Conservation (phyloP, 2,797 vertebrate genomes). For the Siniperca undulata region DNA sequence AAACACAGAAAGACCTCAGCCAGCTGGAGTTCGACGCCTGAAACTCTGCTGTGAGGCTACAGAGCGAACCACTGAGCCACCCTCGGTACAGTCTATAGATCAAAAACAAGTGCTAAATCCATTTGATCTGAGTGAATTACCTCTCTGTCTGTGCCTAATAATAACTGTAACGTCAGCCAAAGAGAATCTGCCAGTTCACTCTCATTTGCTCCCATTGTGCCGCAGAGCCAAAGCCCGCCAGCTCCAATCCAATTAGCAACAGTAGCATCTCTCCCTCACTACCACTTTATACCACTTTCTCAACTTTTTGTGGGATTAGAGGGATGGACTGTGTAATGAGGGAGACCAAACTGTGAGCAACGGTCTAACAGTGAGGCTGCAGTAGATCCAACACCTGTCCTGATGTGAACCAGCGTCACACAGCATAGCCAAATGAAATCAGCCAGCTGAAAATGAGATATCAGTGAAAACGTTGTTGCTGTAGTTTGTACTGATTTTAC, state of each 20-base stretch:
- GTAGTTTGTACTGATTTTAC: background rate
- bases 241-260: slow-evolving; percentile 73
- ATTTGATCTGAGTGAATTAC: slow-evolving; percentile 64
- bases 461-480: background rate
- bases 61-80: background rate
- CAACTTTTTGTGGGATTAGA: slow-evolving; percentile 73
- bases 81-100: slow-evolving; percentile 30
- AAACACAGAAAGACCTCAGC: background rate
- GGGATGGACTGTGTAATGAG: slow-evolving; percentile 53
- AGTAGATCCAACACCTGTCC: slow-evolving; percentile 29
- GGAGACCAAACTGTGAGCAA: slow-evolving; percentile 35
- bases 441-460: background rate
- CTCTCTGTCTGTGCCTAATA: slow-evolving; percentile 56
- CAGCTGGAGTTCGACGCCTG: background rate
- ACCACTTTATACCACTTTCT: slow-evolving; percentile 72
- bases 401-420: slow-evolving; percentile 16
- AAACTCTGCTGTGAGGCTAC: slow-evolving; percentile 4
- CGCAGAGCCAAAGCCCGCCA: slow-evolving; percentile 52
- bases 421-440: background rate
- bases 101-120: slow-evolving; percentile 43
- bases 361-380: slow-evolving; percentile 7
- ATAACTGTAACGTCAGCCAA: slow-evolving; percentile 63
- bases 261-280: slow-evolving; percentile 60
- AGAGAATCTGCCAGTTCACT: slow-evolving; percentile 54
- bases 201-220: slow-evolving; percentile 51